These are phyloP conservation scores for Nothobranchius kuhntae DNA, from an alignment of 2,113 vertebrate species.

Conservation along the genomic window DNA sequence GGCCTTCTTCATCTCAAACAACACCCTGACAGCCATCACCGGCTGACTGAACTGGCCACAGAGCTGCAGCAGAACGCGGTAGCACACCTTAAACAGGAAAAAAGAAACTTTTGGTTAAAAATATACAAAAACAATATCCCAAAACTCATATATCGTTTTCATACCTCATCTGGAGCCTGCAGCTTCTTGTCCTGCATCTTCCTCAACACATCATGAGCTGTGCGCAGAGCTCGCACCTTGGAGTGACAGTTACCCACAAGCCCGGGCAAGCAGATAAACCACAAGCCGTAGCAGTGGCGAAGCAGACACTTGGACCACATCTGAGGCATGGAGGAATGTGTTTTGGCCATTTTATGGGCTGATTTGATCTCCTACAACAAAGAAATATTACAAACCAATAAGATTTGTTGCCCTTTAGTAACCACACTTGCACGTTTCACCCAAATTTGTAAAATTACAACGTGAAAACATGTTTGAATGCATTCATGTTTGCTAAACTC, in stretches of 20 bases:
- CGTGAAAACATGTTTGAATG: not conserved
- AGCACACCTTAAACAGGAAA: conserved; percentile 87
- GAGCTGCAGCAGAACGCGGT: conserved; percentile 95
- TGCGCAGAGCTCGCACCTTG: conserved; percentile 92
- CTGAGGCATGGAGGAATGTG: conserved; percentile 92
- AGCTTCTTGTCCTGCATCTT: conserved; percentile 97
- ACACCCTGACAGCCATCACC: conserved; percentile 91
- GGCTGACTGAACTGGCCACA: conserved; percentile 98
- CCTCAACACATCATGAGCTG: conserved; percentile 91
- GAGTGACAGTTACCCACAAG: conserved; percentile 92
- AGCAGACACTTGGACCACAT: conserved; percentile 98
- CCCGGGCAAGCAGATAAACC: conserved; percentile 97
- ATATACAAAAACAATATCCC: not conserved
- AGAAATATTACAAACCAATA: conserved; percentile 14
- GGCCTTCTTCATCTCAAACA: conserved; percentile 98
- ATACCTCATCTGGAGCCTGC: conserved; percentile 95
- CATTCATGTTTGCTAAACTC: not conserved
- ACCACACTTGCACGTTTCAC: conserved; percentile 18
- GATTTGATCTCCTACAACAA: conserved; percentile 91
- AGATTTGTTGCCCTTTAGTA: not conserved
- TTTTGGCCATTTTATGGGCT: conserved; percentile 94
- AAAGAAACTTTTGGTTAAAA: not conserved
- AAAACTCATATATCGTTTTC: conserved; percentile 5
- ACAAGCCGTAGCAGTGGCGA: conserved; percentile 93
- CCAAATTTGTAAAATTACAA: not conserved